Base-by-base conservation (phyloP, 1,140 invertebrate species). In the Macrotrachela quadricornifera region DNA sequence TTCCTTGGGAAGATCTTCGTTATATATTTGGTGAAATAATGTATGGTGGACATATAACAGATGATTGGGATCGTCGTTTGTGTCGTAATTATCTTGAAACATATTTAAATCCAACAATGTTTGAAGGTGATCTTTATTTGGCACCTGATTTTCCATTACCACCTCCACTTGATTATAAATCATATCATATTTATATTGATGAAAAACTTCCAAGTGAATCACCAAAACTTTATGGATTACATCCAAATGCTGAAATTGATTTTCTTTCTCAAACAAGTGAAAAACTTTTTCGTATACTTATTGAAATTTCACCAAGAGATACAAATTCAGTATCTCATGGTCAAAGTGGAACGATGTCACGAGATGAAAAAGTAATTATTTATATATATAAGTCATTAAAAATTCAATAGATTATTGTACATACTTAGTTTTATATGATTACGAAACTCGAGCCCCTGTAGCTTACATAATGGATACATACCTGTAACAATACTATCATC, bases 11-110 rank as follows among this genome's bases (percentile, higher is more conserved):
- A 14, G 86, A 92, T 70, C 70, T 94, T 46, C 73, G 85, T 4
- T 91, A 90, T 65, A 71, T 91, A 6, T 92, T 94, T 64, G 87
- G 87, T 4, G 87, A 95, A 71, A 94, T 94, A 55, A 95, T 92
- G 87, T 95, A 95, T 60, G 88, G 88, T 0, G 87, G 87, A 0
- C 87, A 94, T 61, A 92, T 95, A 46, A 95, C 88, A 0, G 87
- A 94, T 63, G 87, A 95, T 65, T 92, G 86, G 85, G 88, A 94
- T 68, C 71, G 87, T 59, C 74, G 80, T 54, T 71, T 92, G 0
- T 92, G 87, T 62, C 80, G 80, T 46, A 82, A 83, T 6, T 92
- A 92, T 66, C 75, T 92, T 41, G 84, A 91, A 66, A 86, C 91
- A 64, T 77, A 87, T 54, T 80, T 94, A 78, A 82, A 86, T 61